phyloP scores from a whole-genome alignment of 2,888 invertebrate species.

The Trissoscelio sp. region DNA sequence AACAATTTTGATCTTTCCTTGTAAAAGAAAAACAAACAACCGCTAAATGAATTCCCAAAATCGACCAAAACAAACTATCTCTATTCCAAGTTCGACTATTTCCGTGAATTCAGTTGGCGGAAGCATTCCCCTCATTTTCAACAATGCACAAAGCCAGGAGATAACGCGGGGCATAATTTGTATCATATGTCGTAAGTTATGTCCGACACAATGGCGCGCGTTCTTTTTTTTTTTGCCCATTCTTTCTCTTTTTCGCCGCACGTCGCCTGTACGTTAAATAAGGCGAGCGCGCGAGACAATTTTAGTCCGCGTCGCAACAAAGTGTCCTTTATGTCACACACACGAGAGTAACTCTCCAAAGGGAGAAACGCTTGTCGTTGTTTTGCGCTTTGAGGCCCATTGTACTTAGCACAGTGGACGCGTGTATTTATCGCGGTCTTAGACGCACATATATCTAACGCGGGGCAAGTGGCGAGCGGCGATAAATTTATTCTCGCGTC shows the following conservation, averaged over 20 bases:
- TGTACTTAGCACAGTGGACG: slow-evolving; percentile 67
- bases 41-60: too few relatives aligned
- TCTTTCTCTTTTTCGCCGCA: neutral
- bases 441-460: slow-evolving; percentile 69
- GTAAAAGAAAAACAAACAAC: too few relatives aligned
- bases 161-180: slow-evolving; percentile 64
- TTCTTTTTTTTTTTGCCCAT: slow-evolving; percentile 9
- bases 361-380: slow-evolving; percentile 60
- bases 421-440: slow-evolving; percentile 70
- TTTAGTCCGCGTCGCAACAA: slow-evolving; percentile 65
- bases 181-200: slow-evolving; percentile 67
- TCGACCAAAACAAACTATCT: too few relatives aligned
- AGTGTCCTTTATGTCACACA: slow-evolving; percentile 69
- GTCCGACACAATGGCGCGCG: slow-evolving; percentile 60
- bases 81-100: neutral
- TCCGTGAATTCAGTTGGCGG: slow-evolving; percentile 39
- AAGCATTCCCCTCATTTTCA: slow-evolving; percentile 43
- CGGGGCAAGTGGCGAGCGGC: slow-evolving; percentile 68
- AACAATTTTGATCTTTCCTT: too few relatives aligned
- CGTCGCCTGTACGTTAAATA: slow-evolving; percentile 54
- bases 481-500: slow-evolving; percentile 75
- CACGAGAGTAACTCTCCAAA: slow-evolving; percentile 57
- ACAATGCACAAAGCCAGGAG: slow-evolving; percentile 64
- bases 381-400: slow-evolving; percentile 67
- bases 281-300: slow-evolving; percentile 60